A percentile compares a stretch with the other conserved stretches of the same genome.
phyloP scores from a whole-genome alignment of 35 echinoderm and acorn worm species.

The Heliocidaris erythrogramma region DNA sequence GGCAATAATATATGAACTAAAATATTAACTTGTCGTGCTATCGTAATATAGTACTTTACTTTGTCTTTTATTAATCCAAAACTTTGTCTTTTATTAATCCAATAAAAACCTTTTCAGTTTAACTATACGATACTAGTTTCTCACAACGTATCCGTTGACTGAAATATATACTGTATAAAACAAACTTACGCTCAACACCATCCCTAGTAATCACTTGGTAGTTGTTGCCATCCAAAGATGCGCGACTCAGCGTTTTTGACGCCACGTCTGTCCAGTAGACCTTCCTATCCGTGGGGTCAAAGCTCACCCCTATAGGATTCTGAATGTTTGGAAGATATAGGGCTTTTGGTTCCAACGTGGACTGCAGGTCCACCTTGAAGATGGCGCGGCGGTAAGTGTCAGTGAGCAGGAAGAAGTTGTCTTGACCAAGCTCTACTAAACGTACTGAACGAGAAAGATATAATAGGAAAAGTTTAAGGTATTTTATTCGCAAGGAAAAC shows the following conservation, averaged over 20 bases:
- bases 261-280: conserved; percentile 91
- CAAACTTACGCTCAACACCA: neutral
- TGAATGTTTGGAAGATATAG: conserved; percentile 45
- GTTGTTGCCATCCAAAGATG: conserved; percentile 61
- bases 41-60: too few species aligned
- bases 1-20: too few species aligned
- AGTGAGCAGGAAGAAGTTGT: conserved; percentile 83
- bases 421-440: conserved; percentile 62
- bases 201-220: conserved; percentile 49
- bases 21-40: too few species aligned
- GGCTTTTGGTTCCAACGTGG: conserved; percentile 42
- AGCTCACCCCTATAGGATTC: conserved; percentile 70
- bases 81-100: too few species aligned
- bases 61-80: too few species aligned
- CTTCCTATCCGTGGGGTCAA: conserved; percentile 66
- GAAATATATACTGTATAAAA: too few species aligned
- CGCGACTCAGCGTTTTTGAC: conserved; percentile 58
- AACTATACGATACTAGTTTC: too few species aligned
- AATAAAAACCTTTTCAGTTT: too few species aligned
- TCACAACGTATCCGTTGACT: too few species aligned
- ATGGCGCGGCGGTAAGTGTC: conserved; percentile 72
- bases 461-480: neutral
- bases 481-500: neutral
- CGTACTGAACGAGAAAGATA: neutral
- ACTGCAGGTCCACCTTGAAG: conserved; percentile 75